Conservation (phyloP, 2,797 vertebrate genomes). For the Acanthurus lineatus region DNA sequence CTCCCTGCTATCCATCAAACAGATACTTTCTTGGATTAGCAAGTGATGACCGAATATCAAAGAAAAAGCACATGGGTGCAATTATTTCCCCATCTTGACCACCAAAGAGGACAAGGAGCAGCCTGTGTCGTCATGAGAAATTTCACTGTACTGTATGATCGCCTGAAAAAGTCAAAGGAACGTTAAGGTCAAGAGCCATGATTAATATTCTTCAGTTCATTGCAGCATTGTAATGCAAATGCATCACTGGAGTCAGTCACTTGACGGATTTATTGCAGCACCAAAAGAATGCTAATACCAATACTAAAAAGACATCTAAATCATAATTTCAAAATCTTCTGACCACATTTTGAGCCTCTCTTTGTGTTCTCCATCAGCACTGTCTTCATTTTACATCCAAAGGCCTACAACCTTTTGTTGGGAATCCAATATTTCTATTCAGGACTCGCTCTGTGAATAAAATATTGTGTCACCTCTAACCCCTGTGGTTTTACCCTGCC, state of each 20-base stretch:
- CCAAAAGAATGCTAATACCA: slow-evolving; percentile 70
- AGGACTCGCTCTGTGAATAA: slow-evolving; percentile 95
- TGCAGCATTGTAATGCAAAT: slow-evolving; percentile 54
- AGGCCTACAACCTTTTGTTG: slow-evolving; percentile 70
- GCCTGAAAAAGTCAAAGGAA: slow-evolving; percentile 61
- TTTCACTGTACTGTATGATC: slow-evolving; percentile 49
- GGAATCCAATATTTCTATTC: slow-evolving; percentile 99
- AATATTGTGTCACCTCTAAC: slow-evolving; percentile 94
- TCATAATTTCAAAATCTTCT: slow-evolving; percentile 34
- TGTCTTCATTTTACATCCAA: slow-evolving; percentile 73
- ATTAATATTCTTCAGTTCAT: slow-evolving; percentile 42
- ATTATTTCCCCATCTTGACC: slow-evolving; percentile 68
- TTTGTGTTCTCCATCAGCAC: slow-evolving; percentile 62
- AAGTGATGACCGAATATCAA: slow-evolving; percentile 57
- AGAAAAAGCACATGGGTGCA: slow-evolving; percentile 71
- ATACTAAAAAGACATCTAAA: slow-evolving; percentile 51
- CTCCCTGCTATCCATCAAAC: slow-evolving; percentile 69
- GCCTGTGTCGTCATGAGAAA: slow-evolving; percentile 70
- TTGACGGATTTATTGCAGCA: slow-evolving; percentile 54
- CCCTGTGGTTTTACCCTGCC: slow-evolving; percentile 93
- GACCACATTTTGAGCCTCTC: slow-evolving; percentile 68
- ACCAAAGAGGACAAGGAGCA: slow-evolving; percentile 68
- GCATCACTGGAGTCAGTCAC: slow-evolving; percentile 46
- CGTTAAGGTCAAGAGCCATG: slow-evolving; percentile 56
- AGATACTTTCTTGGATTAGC: slow-evolving; percentile 64